Evolutionary conservation across 2,113 vertebrate species (phyloP).

Genomic region (Myiagra hebetior): DNA sequence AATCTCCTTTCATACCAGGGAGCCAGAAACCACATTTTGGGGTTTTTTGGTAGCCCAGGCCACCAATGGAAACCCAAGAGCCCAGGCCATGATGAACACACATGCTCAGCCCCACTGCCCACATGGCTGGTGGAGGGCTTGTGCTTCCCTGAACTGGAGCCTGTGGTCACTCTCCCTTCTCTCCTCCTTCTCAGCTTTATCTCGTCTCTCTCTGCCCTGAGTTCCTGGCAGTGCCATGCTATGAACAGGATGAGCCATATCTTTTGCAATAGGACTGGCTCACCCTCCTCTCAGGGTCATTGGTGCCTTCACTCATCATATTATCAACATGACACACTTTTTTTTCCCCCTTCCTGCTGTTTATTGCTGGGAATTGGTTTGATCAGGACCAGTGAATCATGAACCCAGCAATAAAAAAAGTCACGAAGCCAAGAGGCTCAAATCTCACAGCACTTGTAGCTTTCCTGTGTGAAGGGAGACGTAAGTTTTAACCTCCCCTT

Average conservation of each 20-base stretch:
- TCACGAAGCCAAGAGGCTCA: neutral
- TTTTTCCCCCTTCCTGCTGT: neutral
- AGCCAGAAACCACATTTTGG: neutral
- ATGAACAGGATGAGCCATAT: neutral
- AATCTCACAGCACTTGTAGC: neutral
- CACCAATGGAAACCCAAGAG: neutral
- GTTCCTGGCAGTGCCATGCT: neutral
- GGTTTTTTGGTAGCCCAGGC: neutral
- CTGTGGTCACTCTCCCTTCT: neutral
- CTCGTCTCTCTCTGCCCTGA: neutral
- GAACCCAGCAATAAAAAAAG: neutral
- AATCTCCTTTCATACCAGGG: neutral
- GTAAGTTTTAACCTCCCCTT: neutral
- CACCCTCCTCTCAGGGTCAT: neutral
- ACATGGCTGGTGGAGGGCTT: neutral
- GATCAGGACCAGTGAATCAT: conserved; percentile 28
- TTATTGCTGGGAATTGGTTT: conserved; percentile 36
- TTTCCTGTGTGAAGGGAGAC: neutral
- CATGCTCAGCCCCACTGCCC: neutral
- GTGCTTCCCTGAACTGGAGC: neutral
- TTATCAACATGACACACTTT: neutral
- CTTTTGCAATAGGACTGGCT: neutral
- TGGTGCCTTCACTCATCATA: neutral
- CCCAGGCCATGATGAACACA: neutral
- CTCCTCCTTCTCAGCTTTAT: neutral